Percentiles rank a stretch among this genome's conserved stretches.
These are phyloP conservation scores for Falco berigora DNA, from an alignment of 2,797 vertebrate genomes.

Conservation along the genomic window DNA sequence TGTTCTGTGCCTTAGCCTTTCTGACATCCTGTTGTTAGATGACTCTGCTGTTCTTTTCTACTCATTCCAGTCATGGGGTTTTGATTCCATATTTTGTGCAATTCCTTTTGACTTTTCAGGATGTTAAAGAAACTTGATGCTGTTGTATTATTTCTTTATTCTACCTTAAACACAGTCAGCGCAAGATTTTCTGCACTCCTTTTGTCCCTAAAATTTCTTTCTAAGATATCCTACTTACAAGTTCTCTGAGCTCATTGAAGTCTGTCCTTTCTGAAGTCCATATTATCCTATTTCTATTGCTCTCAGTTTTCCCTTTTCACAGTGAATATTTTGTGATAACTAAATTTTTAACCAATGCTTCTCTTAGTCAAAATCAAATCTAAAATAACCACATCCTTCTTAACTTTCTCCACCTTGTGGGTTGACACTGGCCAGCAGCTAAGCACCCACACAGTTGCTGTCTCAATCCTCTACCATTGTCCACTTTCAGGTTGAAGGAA, in stretches of 20 bases:
- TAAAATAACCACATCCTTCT: background rate
- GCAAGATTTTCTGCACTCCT: background rate
- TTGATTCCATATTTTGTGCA: background rate
- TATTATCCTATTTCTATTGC: background rate
- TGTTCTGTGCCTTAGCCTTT: background rate
- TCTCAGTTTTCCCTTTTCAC: background rate
- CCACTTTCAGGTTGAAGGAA: accelerated
- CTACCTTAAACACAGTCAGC: background rate
- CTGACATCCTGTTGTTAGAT: background rate
- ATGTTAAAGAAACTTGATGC: background rate
- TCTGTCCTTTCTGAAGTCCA: background rate
- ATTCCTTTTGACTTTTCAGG: background rate
- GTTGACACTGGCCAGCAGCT: background rate
- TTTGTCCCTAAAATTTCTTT: background rate
- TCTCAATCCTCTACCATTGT: background rate
- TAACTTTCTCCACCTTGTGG: background rate
- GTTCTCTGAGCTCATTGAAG: background rate
- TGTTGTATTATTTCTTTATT: background rate
- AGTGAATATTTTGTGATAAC: background rate
- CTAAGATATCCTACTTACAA: background rate
- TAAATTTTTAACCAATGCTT: background rate
- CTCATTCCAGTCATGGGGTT: background rate
- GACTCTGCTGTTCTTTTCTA: background rate
- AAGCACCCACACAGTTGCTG: background rate
- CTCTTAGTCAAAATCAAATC: background rate